Conservation (phyloP, 2,113 vertebrate genomes). For the Atractosteus spatula region DNA sequence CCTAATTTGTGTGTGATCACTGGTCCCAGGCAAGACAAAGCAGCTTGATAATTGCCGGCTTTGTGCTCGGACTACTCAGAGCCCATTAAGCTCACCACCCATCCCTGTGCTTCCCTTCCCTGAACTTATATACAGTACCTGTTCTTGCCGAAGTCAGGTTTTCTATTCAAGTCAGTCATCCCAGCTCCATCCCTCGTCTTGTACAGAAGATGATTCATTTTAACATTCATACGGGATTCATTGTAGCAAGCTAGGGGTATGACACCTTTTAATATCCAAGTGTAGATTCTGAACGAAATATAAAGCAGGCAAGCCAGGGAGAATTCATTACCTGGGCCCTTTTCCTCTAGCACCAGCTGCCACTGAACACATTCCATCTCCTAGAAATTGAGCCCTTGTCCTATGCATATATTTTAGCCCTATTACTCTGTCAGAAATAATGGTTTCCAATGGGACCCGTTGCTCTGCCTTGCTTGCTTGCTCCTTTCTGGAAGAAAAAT, state of each 20-base stretch:
- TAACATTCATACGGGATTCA: constrained; percentile 77
- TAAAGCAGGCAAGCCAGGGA: constrained; percentile 53
- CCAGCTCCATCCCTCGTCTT: constrained; percentile 48
- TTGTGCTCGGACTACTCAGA: not conserved
- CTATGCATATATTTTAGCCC: constrained; percentile 50
- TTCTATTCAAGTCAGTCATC: constrained; percentile 15
- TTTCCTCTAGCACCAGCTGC: constrained; percentile 38
- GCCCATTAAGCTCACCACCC: too few relatives aligned
- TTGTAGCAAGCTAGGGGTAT: constrained; percentile 63
- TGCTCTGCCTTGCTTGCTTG: constrained; percentile 27
- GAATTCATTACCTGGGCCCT: constrained; percentile 61
- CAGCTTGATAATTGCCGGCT: not conserved
- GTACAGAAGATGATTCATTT: constrained; percentile 64
- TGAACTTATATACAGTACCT: constrained; percentile 11
- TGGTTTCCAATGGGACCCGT: constrained; percentile 41
- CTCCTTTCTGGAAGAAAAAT: constrained; percentile 19
- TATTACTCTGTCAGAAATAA: constrained; percentile 49
- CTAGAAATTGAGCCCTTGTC: constrained; percentile 47
- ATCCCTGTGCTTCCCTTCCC: too few relatives aligned
- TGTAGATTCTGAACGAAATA: constrained; percentile 58
- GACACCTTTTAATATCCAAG: constrained; percentile 81
- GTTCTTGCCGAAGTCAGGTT: constrained; percentile 38
- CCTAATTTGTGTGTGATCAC: not conserved
- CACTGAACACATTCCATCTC: constrained; percentile 42
- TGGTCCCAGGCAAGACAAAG: not conserved